Conservation (phyloP, 2,888 invertebrate genomes). For the Cremastinae sp. region DNA sequence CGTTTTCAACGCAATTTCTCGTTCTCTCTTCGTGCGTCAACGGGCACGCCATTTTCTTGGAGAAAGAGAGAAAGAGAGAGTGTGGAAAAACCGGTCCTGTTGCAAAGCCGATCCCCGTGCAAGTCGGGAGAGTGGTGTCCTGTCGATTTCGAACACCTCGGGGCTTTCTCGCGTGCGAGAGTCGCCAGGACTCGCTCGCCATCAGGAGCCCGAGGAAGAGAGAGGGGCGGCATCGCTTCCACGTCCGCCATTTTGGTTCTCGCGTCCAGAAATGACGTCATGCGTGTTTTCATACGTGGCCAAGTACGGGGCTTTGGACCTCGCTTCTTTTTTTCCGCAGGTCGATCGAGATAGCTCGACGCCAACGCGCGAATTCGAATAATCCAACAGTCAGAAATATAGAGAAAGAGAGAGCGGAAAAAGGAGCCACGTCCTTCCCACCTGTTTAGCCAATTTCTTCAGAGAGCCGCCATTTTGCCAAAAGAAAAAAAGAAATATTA, state of each 20-base stretch:
- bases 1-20: conserved; percentile 22
- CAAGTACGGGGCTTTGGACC: conserved; percentile 26
- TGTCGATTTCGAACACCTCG: conserved; percentile 68
- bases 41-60: conserved; percentile 47
- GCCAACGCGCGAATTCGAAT: neutral
- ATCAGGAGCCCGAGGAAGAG: too few relatives aligned
- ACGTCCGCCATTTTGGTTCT: conserved; percentile 60
- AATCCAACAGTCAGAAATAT: neutral
- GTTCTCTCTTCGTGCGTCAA: conserved; percentile 46
- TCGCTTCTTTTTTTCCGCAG: conserved; percentile 1
- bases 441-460: too few relatives aligned
- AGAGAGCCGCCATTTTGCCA: too few relatives aligned
- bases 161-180: conserved; percentile 23
- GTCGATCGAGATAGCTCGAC: neutral
- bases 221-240: conserved; percentile 56
- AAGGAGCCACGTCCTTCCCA: neutral
- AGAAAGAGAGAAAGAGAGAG: conserved; percentile 27
- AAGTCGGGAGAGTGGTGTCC: conserved; percentile 61
- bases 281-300: conserved; percentile 5
- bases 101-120: conserved; percentile 47
- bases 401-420: neutral
- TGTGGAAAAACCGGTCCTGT: conserved; percentile 62
- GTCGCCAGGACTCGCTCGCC: conserved; percentile 54
- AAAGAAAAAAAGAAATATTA: neutral
- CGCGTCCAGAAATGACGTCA: conserved; percentile 57